Evolutionary conservation across 2,797 vertebrate species (phyloP).

Genomic region (Argyrosomus regius): DNA sequence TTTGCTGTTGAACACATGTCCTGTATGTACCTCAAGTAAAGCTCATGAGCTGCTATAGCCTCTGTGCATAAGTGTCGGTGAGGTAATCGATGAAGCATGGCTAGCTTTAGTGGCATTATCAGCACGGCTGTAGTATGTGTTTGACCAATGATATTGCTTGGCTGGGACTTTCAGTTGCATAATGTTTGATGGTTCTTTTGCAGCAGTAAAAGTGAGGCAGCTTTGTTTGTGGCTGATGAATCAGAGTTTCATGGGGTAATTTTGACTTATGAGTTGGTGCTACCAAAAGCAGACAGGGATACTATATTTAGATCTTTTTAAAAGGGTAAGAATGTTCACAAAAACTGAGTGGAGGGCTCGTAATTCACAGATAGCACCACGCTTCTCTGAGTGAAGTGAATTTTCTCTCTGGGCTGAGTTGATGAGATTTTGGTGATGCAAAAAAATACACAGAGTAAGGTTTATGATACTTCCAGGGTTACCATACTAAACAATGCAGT

Average conservation of each 20-base stretch:
- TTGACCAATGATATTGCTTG: conserved; percentile 17
- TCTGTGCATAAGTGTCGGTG: not conserved
- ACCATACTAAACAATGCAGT: not conserved
- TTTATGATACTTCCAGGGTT: not conserved
- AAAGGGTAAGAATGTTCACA: not conserved
- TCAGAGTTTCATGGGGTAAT: not conserved
- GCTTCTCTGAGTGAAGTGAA: not conserved
- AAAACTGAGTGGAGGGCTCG: not conserved
- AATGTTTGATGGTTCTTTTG: not conserved
- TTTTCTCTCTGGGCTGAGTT: not conserved
- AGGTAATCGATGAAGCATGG: conserved; percentile 20
- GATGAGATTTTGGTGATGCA: conserved; percentile 13
- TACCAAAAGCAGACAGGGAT: not conserved
- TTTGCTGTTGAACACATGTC: not conserved
- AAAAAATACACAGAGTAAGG: not conserved
- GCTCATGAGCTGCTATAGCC: not conserved
- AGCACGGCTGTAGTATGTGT: conserved; percentile 5
- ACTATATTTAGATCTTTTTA: not conserved
- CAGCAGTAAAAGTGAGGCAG: not conserved
- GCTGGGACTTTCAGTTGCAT: not conserved
- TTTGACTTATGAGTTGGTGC: not conserved
- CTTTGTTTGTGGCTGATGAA: not conserved
- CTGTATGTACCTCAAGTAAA: not conserved
- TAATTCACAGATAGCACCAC: not conserved
- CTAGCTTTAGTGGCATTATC: conserved; percentile 29